Conservation (phyloP, 2,797 vertebrate species). For the Macropodus opercularis region DNA sequence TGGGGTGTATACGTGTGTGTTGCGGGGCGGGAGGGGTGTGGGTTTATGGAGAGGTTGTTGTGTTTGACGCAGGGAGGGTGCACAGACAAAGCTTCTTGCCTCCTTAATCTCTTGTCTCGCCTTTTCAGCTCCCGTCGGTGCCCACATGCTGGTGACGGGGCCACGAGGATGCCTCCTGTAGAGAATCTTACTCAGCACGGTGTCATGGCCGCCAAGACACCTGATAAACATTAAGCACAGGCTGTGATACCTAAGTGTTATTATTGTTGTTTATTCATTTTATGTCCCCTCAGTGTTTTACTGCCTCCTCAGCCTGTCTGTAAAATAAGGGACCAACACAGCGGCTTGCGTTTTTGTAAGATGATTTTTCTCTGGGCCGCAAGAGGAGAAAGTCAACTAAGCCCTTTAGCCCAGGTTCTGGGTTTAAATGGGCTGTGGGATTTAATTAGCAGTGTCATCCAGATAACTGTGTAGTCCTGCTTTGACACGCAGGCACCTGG, state of each 20-base stretch:
- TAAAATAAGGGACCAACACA: constrained; percentile 1
- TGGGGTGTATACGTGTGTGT: constrained; percentile 35
- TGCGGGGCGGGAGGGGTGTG: neutral
- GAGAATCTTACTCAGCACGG: constrained; percentile 89
- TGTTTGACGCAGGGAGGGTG: constrained; percentile 54
- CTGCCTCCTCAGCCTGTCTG: constrained; percentile 61
- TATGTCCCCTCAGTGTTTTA: constrained; percentile 65
- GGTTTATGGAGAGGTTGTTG: constrained; percentile 41
- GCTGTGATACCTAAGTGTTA: constrained; percentile 81
- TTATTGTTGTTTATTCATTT: constrained; percentile 75
- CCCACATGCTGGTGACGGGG: constrained; percentile 82
- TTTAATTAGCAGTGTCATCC: constrained; percentile 17
- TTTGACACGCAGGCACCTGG: neutral
- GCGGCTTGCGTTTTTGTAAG: constrained; percentile 10
- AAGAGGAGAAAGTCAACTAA: neutral
- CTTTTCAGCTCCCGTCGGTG: constrained; percentile 80
- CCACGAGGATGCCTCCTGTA: constrained; percentile 83
- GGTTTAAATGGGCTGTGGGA: constrained; percentile 13
- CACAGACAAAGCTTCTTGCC: constrained; percentile 76
- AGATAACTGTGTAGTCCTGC: constrained; percentile 11
- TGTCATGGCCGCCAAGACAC: constrained; percentile 83
- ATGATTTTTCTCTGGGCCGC: constrained; percentile 34
- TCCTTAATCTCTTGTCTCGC: constrained; percentile 86
- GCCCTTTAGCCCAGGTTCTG: neutral
- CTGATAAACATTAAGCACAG: constrained; percentile 88